These are phyloP conservation scores for Prorops nasuta DNA, from an alignment of 1,140 invertebrate species.

Conservation along the genomic window DNA sequence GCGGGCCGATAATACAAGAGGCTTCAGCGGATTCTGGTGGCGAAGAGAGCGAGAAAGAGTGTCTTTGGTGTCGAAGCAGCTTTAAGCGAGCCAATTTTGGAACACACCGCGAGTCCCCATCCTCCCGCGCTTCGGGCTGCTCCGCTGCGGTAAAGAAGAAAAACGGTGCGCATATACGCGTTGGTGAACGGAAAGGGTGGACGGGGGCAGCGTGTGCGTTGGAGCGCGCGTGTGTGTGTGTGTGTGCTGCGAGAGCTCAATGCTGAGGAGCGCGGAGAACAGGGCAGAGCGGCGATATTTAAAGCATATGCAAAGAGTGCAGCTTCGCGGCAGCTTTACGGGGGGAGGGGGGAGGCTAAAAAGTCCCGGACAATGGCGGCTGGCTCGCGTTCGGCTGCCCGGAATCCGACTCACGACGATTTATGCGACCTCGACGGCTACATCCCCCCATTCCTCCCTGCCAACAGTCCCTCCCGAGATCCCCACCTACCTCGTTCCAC, in stretches of 20 bases:
- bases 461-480: not conserved
- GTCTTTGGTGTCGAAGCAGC: too few relatives aligned
- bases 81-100: too few relatives aligned
- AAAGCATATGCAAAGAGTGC: slow-evolving; percentile 49
- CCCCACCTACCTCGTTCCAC: slow-evolving; percentile 1
- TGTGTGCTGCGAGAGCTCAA: slow-evolving; percentile 13
- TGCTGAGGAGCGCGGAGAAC: slow-evolving; percentile 24
- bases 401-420: slow-evolving; percentile 49
- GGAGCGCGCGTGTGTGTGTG: too few relatives aligned
- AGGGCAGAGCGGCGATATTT: slow-evolving; percentile 41
- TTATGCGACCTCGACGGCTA: slow-evolving; percentile 43
- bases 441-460: not conserved
- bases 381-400: slow-evolving; percentile 44
- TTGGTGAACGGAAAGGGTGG: too few relatives aligned
- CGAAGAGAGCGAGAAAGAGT: too few relatives aligned
- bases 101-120: too few relatives aligned
- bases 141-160: too few relatives aligned
- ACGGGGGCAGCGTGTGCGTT: too few relatives aligned
- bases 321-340: slow-evolving; percentile 19
- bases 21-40: too few relatives aligned
- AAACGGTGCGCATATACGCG: too few relatives aligned
- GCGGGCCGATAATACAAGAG: too few relatives aligned
- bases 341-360: slow-evolving; percentile 24
- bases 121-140: too few relatives aligned
- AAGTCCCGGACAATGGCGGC: slow-evolving; percentile 45